phyloP scores from a whole-genome alignment of 2,113 vertebrate genomes.

The Silurus asotus region DNA sequence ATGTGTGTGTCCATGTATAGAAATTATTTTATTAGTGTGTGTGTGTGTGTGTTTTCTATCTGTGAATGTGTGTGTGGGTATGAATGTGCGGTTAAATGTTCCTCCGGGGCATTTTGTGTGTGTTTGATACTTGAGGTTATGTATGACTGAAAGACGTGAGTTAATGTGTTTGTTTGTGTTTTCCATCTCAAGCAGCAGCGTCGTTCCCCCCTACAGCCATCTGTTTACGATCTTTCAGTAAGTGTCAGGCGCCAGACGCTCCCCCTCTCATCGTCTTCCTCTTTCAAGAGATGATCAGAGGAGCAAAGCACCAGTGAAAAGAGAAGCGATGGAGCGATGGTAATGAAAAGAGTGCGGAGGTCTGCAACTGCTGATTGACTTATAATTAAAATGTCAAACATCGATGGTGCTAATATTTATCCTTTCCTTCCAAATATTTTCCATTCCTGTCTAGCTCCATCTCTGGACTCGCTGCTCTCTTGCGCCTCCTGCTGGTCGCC shows the following conservation, averaged over 20 bases:
- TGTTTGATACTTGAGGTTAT: constrained; percentile 43
- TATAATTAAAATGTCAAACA: not conserved
- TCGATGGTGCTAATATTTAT: not conserved
- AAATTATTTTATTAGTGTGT: constrained; percentile 10
- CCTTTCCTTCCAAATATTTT: too few species aligned
- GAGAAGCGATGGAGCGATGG: constrained; percentile 80
- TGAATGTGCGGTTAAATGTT: constrained; percentile 25
- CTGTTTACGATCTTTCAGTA: constrained; percentile 61
- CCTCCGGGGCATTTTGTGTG: not conserved
- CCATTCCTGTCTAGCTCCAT: constrained; percentile 66
- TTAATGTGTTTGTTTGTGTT: constrained; percentile 49
- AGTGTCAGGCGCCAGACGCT: constrained; percentile 58
- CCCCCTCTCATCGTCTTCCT: constrained; percentile 41
- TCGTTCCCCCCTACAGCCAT: constrained; percentile 46
- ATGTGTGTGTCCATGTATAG: not conserved
- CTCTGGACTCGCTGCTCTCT: constrained; percentile 70
- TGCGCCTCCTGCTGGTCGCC: constrained; percentile 69
- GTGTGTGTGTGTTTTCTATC: constrained; percentile 54
- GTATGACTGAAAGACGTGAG: constrained; percentile 29
- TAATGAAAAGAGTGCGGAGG: constrained; percentile 64
- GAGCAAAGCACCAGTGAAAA: constrained; percentile 72
- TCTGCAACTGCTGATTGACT: constrained; percentile 5
- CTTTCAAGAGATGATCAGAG: constrained; percentile 72
- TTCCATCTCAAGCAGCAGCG: constrained; percentile 35
- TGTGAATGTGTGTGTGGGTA: constrained; percentile 30